Base-by-base conservation (phyloP, 2,113 vertebrate species). In the Heliornis fulica region DNA sequence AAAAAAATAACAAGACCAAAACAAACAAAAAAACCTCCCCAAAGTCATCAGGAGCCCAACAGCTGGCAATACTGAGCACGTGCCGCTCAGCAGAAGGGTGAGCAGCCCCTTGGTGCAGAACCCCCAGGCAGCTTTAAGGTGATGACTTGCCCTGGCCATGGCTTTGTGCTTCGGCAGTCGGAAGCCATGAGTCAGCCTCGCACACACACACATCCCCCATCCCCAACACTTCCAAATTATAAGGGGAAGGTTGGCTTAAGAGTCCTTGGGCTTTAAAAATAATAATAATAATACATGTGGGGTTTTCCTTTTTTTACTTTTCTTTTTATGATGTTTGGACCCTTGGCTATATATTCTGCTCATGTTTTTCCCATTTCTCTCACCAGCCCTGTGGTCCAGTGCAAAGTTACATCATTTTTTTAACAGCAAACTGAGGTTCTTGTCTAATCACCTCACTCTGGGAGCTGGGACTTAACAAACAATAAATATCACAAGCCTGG, bases 401-500 rank as follows among this genome's bases (percentile, higher is more conserved):
- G 1, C 66, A 54, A 88, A 77, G 64, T 70, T 75, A 28, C 26
- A n/a, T 87, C 48, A 45, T 53, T 82, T 81, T n/a, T 81, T 89
- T 8, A 83, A 48, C 63, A n/a, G 59, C 41, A 77, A 90, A 60
- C 28, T 7, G 68, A 80, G 63, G 64, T 92, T 92, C 63, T 93
- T 85, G 19, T 94, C 90, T 81, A 51, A 93, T 94, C 84, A 57
- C 48, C 78, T 86, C 64, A 70, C 81, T 80, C 45, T 71, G 66
- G 92, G 90, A 97, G 87, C 76, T 93, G 53, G 32, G 76, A 38
- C 78, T 96, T 93, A 93, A 77, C 59, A 80, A 96, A 91, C 68
- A 96, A 86, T 78, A 96, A 97, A 94, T 90, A 96, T 90, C 64
- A 65, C 85, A 95, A 75, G 34, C 31, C 59, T 91, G 91, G 92